phyloP scores from a whole-genome alignment of 2,888 invertebrate species.

The Sesia apiformis region DNA sequence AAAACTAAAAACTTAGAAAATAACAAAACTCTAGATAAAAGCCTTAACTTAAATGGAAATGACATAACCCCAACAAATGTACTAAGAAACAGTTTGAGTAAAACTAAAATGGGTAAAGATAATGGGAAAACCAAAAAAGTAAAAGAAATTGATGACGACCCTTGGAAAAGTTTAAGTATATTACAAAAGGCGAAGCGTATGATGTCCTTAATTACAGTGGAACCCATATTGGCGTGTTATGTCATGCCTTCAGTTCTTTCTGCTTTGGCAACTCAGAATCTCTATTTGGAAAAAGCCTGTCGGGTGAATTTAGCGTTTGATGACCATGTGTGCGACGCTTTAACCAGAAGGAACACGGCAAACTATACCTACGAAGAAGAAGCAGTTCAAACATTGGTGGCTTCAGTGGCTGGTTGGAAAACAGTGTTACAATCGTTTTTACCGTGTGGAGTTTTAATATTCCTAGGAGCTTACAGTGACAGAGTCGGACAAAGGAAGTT shows the following conservation, averaged over 20 bases:
- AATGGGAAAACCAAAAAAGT: slow-evolving; percentile 1
- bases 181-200: slow-evolving; percentile 73
- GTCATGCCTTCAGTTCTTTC: slow-evolving; percentile 79
- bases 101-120: slow-evolving; percentile 21
- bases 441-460: slow-evolving; percentile 85
- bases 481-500: slow-evolving; percentile 81
- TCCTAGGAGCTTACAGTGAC: slow-evolving; percentile 87
- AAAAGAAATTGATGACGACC: slow-evolving; percentile 21
- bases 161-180: slow-evolving; percentile 67
- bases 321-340: slow-evolving; percentile 83
- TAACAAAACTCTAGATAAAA: slow-evolving; percentile 36
- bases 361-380: slow-evolving; percentile 74
- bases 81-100: slow-evolving; percentile 18
- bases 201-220: slow-evolving; percentile 80
- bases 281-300: slow-evolving; percentile 91
- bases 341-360: slow-evolving; percentile 82
- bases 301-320: slow-evolving; percentile 85
- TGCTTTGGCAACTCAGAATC: slow-evolving; percentile 86
- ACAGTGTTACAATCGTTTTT: slow-evolving; percentile 87
- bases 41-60: slow-evolving; percentile 32
- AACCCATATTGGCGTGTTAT: slow-evolving; percentile 83
- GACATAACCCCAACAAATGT: slow-evolving; percentile 26
- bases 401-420: slow-evolving; percentile 90
- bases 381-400: slow-evolving; percentile 82
- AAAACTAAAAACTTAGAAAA: slow-evolving; percentile 38